These are phyloP conservation scores for Takifugu rubripes DNA, from an alignment of 2,797 vertebrate genomes.

Conservation along the genomic window DNA sequence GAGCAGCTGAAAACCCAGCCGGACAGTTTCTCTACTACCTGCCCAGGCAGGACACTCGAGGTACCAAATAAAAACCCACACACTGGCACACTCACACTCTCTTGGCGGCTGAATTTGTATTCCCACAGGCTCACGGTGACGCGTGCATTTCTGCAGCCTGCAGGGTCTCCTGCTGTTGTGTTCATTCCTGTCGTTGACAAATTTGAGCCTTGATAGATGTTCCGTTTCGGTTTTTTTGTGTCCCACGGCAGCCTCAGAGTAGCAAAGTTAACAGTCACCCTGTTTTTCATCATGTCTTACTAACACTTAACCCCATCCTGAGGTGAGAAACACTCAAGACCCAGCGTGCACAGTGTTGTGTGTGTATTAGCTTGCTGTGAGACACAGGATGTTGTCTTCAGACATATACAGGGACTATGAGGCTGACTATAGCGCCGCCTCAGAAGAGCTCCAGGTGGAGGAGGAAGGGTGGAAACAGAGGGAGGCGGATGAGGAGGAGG, in stretches of 20 bases:
- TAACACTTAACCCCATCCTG: conserved; percentile 32
- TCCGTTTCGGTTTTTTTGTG: not conserved
- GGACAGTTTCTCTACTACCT: conserved; percentile 90
- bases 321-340: conserved; percentile 3
- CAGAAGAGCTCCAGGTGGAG: conserved; percentile 56
- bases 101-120: conserved; percentile 15
- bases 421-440: conserved; percentile 65
- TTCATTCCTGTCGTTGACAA: not conserved
- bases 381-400: conserved; percentile 57
- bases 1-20: conserved; percentile 83
- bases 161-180: conserved; percentile 3
- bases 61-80: conserved; percentile 60
- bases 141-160: conserved; percentile 9
- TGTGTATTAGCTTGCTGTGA: conserved; percentile 18
- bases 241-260: conserved; percentile 5
- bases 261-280: conserved; percentile 23
- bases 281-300: conserved; percentile 34
- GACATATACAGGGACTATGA: conserved; percentile 72
- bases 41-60: conserved; percentile 78
- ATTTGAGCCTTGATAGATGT: not conserved
- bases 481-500: conserved; percentile 56
- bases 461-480: conserved; percentile 53
- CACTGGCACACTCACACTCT: not conserved
- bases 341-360: not conserved
- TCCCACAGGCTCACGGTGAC: conserved; percentile 6